phyloP scores from a whole-genome alignment of 2,888 invertebrate genomes.

The Sipha maydis region DNA sequence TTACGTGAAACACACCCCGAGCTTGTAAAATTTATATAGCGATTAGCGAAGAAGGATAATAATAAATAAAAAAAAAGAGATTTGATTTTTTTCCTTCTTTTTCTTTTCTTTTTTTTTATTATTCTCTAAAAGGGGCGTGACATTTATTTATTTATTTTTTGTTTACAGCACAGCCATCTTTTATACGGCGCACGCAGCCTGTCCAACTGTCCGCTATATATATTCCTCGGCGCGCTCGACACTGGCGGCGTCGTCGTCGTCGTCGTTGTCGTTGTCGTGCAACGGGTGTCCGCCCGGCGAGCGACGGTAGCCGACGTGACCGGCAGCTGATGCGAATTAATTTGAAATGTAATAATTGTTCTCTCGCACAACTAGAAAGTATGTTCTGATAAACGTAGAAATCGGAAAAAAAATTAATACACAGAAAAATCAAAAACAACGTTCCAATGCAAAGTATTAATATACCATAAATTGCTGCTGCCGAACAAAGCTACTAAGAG shows the following conservation, averaged over 20 bases:
- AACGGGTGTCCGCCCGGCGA: conserved; percentile 23
- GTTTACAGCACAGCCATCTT: conserved; percentile 62
- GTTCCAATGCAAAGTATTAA: background rate
- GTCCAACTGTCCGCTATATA: conserved; percentile 58
- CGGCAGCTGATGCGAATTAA: background rate
- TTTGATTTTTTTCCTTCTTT: conserved; percentile 51
- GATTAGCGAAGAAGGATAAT: conserved; percentile 35
- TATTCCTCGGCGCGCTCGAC: conserved; percentile 27
- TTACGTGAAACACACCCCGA: conserved; percentile 54
- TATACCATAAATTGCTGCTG: background rate
- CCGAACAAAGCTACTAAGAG: no score
- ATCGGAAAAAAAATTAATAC: background rate
- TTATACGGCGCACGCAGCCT: conserved; percentile 60
- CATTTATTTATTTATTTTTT: conserved; percentile 62
- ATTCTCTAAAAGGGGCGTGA: conserved; percentile 61
- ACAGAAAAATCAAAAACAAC: background rate
- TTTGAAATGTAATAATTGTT: background rate
- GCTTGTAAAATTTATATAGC: background rate
- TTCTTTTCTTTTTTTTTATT: conserved; percentile 40
- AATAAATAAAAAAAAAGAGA: conserved; percentile 31
- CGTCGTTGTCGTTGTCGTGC: background rate
- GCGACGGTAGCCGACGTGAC: conserved; percentile 8
- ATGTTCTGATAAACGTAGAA: no score
- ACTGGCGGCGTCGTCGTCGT: conserved; percentile 18
- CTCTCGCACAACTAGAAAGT: background rate